phyloP scores from a whole-genome alignment of 2,888 invertebrate genomes.

The Torymus tubicola region DNA sequence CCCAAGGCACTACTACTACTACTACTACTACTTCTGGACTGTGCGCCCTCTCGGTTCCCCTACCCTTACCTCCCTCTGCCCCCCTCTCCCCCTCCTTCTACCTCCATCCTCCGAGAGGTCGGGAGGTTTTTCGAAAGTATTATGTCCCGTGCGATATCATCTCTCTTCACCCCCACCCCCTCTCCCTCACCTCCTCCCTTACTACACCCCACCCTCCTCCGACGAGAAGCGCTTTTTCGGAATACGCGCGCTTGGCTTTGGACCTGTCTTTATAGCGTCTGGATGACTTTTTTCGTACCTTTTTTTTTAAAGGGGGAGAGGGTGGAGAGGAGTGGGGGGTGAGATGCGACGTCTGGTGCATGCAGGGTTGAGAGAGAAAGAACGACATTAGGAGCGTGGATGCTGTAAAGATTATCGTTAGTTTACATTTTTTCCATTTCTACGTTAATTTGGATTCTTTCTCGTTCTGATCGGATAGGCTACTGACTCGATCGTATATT shows the following conservation, averaged over 20 bases:
- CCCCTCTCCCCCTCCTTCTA: neutral
- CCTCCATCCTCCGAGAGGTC: neutral
- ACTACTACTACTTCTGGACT: neutral
- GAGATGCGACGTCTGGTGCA: too few relatives aligned
- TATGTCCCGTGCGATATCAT: constrained; percentile 29
- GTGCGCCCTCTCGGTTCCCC: constrained; percentile 26
- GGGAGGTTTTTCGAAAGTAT: constrained; percentile 35
- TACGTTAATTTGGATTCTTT: neutral
- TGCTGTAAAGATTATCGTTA: too few relatives aligned
- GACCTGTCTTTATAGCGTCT: neutral
- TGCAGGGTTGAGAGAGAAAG: too few relatives aligned
- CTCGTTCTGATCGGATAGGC: neutral
- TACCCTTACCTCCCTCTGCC: neutral
- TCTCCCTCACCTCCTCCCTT: neutral
- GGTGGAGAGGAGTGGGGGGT: too few relatives aligned
- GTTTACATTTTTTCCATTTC: neutral
- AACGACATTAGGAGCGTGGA: too few relatives aligned
- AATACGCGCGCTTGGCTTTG: neutral
- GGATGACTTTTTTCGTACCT: too few relatives aligned
- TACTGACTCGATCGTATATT: too few relatives aligned
- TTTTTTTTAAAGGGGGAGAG: too few relatives aligned
- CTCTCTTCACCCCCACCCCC: constrained; percentile 15
- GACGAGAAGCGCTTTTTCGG: too few relatives aligned
- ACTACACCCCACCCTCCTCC: too few relatives aligned
- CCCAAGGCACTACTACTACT: neutral